Evolutionary conservation across 2,797 vertebrate species (phyloP), one percentile per base, ranked within the genome.

Genomic region (Jordanella pulchra): DNA sequence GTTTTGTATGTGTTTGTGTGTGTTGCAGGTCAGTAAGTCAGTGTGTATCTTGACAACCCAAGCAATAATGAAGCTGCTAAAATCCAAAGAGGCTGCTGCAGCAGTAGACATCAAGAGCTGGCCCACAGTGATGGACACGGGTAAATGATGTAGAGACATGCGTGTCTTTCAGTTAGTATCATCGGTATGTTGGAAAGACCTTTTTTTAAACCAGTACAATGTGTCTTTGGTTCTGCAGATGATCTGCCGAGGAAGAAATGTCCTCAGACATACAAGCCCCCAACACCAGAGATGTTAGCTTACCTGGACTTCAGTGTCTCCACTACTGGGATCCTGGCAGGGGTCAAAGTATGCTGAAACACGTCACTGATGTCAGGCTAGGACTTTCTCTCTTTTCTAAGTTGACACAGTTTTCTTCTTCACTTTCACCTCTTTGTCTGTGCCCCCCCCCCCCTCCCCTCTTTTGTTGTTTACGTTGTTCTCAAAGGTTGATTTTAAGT

Each of bases 241-340:
- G 97, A 99, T 88, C 95, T 98, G 73, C 97, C 97, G 4, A 96
- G 97, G 88, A 98, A 95, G 94, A 97, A 96, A 87, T 91, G 93
- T 51, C 82, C 93, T 10, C 95, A 92, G 84, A 91, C 96, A 86
- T 97, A 97, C 92, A 96, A 97, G 85, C 97, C 97, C 10, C 81
- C 95, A 0, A 96, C 96, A 68, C 96, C 97, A 0, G 97, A 99
- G 67, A 95, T 93, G 93, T 88, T 99, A 11, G 97, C 97, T 0
- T 99, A 98, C 87, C 89, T 99, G 94, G 97, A 99, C 94, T 99
- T 99, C 93, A 99, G 97, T 2, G 97, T 99, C 74, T 99, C 97
- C 28, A 99, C 97, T 14, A 99, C 97, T 1, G 97, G 97, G 69
- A 98, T 99, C 89, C 89, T 99, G 66, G 97, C 97, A 2, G 97